Evolutionary conservation across 2,888 invertebrate genomes (phyloP), one percentile per base, ranked within the genome.

Genomic region (Hirtodrosophila confusa): DNA sequence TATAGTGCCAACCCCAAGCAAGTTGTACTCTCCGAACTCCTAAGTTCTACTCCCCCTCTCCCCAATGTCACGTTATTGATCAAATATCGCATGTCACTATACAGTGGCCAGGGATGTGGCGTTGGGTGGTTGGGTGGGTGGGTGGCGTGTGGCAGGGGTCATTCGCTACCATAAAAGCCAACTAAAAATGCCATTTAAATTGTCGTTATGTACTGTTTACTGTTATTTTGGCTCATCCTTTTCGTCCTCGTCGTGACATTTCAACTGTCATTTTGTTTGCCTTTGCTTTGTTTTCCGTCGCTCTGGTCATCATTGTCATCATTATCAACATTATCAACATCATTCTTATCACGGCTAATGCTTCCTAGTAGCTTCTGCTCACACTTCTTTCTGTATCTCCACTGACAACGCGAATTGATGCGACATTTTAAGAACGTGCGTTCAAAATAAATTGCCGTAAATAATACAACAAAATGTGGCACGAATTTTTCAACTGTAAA

Each of bases 181-280:
- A 83, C 83, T 83, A 83, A 84, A 85, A 84, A 84, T 86, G 79
- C 69, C 80, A 84, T 86, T 86, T 80, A 77, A 84, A 84, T 78
- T 84, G 86, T 79, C 76, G 74, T 84, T 84, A 83, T 80, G 67
- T 74, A 58, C 80, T 83, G 80, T 84, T 84, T 78, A 86, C 74
- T 86, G 69, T 80, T 72, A 66, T 66, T 50, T 63, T 60, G 65
- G 56, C 60, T 33, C 17, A 60, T 74, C 65, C 62, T 57, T 41
- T 41, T 40, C 45, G 43, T 40, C 24, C 40, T 12, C 55, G 49
- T 36, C 36, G 4, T 6, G 12, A 17, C 55, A 37, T 47, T 49
- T 40, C 47, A 53, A 8, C 61, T 63, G 74, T 58, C 63, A 40
- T 63, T 71, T 47, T 36, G 31, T 64, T 73, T 73, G 29, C 40